Evolutionary conservation across 2,797 vertebrate species (phyloP), one percentile per base, ranked within the genome.

Genomic region (Eulemur mongoz): DNA sequence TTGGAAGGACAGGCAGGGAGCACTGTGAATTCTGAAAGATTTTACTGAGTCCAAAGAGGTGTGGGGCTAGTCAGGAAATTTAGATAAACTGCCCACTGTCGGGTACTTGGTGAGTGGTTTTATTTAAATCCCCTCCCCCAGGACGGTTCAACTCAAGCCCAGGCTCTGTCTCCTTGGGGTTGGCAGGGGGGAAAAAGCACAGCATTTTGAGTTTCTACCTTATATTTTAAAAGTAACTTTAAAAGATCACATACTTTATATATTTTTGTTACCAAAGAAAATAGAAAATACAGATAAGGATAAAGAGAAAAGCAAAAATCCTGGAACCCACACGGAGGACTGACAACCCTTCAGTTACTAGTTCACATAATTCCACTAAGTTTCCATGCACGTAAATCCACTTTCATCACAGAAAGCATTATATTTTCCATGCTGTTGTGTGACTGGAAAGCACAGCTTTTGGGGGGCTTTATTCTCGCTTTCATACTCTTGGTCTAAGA

Each of bases 401-500:
- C 78, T 92, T 89, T 93, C 72, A 35, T 70, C 88, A 32, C 54
- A 67, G 54, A 93, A 48, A 3, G 22, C 22, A 52, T 54, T 84
- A 32, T 84, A 57, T 65, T 91, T 61, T 82, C 59, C 0, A 13
- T 76, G 72, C 22, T 84, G 10, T 73, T 93, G 91, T 87, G 3
- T 81, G 75, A 94, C 13, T 88, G 52, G 52, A 89, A 95, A 95
- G 35, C 38, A 93, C 4, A 89, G 38, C 35, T 95, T 91, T 95
- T 48, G 32, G 25, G n/a, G 54, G 83, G 18, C 4, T 76, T 89
- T 76, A 67, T 93, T 80, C n/a, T 20, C 83, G 87, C 38, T 67
- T 72, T 79, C 50, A 95, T 30, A 79, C 84, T 93, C 96, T 95
- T 93, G 72, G 35, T 82, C 22, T 91, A 59, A 91, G 92, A 95